Base-by-base conservation (phyloP, 2,113 vertebrate species). In the Pavo muticus region DNA sequence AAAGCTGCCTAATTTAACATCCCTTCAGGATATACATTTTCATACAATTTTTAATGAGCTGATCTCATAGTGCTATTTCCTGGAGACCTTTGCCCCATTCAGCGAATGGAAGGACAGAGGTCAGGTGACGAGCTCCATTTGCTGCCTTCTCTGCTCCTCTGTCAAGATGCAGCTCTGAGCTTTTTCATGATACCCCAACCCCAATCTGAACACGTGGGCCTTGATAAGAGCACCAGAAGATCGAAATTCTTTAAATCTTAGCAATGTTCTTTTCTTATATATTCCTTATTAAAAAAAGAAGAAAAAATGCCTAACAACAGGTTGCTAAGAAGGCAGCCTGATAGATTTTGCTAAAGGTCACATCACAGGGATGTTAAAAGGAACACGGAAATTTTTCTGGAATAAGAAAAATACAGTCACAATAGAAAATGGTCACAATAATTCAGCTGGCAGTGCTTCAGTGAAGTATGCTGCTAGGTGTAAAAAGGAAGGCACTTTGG, bases 11-110 rank as follows among this genome's bases (percentile, higher is more conserved):
- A 93, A 95, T 95, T 95, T 94, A 94, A 91, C 79, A 93, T 91
- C 86, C 86, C 94, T 94, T 75, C 88, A 94, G 88, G 93, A 93
- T 65, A 91, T 21, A 52, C 70, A 63, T 95, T 95, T 96, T 93
- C 90, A 57, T 96, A 45, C 35, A 50, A 54, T 23, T 93, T 95
- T 95, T 96, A 95, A 96, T 95, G 94, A 95, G 90, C 93, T 88
- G 80, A 94, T 91, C 80, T 95, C 76, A 32, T 75, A 27, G 50
- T 32, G 91, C 86, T 69, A 0, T 90, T 95, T 95, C 80, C 90
- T 52, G 69, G 67, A 64, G 93, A 94, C 91, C 96, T 93, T 93
- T 95, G 91, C 80, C 73, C 90, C 35, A 37, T 59, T 72, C 85
- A 48, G 65, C 71, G 85, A 84, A 86, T 74, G 72, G 90, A 75